Percentiles rank a stretch among this genome's conserved stretches.
phyloP scores from a whole-genome alignment of 2,113 vertebrate species.

The Mesitornis unicolor region DNA sequence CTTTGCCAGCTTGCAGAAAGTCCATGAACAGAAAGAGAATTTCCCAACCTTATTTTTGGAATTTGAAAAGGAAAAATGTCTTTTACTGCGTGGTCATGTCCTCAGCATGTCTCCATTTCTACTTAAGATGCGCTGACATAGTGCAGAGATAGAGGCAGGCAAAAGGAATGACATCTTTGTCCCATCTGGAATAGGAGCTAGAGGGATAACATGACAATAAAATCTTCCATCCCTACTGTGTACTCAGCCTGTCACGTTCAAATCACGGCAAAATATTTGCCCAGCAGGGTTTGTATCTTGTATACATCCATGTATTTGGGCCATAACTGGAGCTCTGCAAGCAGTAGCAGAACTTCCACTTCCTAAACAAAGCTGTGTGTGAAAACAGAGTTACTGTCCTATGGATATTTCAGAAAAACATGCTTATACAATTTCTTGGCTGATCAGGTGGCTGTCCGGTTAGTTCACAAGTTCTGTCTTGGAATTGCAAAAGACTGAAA shows the following conservation, averaged over 20 bases:
- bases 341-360: background rate
- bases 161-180: background rate
- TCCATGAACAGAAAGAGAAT: constrained; percentile 38
- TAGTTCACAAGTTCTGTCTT: background rate
- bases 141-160: background rate
- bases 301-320: background rate
- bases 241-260: background rate
- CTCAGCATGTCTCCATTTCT: background rate
- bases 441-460: background rate
- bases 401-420: background rate
- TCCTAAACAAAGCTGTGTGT: background rate
- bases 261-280: background rate
- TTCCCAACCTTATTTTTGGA: background rate
- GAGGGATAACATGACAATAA: background rate
- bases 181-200: background rate
- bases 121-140: background rate
- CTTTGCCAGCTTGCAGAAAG: constrained; percentile 50
- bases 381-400: background rate
- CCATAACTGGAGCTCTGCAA: background rate
- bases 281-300: background rate
- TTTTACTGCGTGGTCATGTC: background rate
- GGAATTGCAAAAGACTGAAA: background rate
- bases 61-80: background rate
- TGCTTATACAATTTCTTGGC: background rate
- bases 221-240: background rate